phyloP scores from a whole-genome alignment of 2,113 vertebrate genomes.

The Daboia siamensis region DNA sequence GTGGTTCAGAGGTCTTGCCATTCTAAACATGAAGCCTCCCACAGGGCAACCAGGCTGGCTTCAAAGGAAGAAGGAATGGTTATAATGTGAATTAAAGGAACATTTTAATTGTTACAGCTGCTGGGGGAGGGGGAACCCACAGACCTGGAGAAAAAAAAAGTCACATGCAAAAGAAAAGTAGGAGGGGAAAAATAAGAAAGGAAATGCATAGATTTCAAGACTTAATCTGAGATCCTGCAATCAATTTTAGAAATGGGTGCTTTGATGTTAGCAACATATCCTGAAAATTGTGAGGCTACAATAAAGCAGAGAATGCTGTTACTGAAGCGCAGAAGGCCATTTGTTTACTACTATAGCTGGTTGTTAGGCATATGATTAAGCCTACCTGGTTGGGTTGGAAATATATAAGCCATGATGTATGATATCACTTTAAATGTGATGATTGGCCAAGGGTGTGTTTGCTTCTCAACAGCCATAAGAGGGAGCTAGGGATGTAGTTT shows the following conservation, averaged over 20 bases:
- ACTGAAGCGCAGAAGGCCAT: background rate
- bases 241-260: background rate
- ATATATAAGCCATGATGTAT: too few species aligned
- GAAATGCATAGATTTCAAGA: background rate
- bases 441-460: too few species aligned
- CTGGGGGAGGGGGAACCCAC: background rate
- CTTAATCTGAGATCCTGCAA: background rate
- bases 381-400: too few species aligned
- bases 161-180: background rate
- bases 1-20: background rate
- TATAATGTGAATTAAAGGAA: background rate
- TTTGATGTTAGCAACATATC: background rate
- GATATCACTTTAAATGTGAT: too few species aligned
- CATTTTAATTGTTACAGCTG: background rate
- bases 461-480: too few species aligned
- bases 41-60: background rate
- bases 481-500: too few species aligned
- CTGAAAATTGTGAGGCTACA: background rate
- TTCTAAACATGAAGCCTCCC: conserved; percentile 16
- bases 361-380: too few species aligned
- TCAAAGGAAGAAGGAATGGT: rapidly evolving
- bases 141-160: background rate
- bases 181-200: background rate
- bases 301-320: background rate
- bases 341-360: background rate